Base-by-base conservation (phyloP, 2,113 vertebrate genomes). In the Callipepla squamata region DNA sequence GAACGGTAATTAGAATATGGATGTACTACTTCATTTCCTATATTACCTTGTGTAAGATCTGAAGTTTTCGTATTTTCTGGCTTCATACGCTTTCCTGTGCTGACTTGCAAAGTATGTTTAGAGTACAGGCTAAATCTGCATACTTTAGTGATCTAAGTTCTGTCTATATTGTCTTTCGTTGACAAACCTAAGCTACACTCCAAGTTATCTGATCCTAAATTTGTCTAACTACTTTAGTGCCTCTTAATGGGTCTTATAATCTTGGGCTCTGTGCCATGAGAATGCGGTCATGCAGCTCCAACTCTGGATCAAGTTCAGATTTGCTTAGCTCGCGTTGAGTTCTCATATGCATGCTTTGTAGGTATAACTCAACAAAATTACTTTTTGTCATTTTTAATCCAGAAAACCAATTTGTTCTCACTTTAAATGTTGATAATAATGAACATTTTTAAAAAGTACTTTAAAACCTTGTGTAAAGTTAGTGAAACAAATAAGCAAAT, bases 231-330 rank as follows among this genome's bases (percentile, higher is more conserved):
- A 85, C 74, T 93, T 95, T 92, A 96, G 70, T 91, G 66, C 80
- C 87, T 95, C 95, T 96, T 94, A 92, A 78, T 61, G 89, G 62
- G 81, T 81, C 78, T 94, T 95, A 89, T 92, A 95, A 93, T 45
- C 87, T 87, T 94, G 84, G 94, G 95, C 93, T 91, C 69, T 40
- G 44, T 89, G 93, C 91, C 94, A 93, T 40, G 22, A 44, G 93
- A 92, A 95, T 91, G 89, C 92, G 91, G 91, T 95, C 94, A 89
- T 91, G 72, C 91, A 92, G 95, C 94, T 96, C 92, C 95, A 92
- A 89, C 80, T 87, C 89, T 96, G 91, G 93, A 94, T 62, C 51
- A 89, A 75, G 25, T 92, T 94, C 95, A 95, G 93, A 61, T 91
- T 66, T 86, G 75, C 57, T 48, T 92, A 84, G 66, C 82, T 93